These are phyloP conservation scores for Muscidifurax raptorellus DNA, from an alignment of 1,140 invertebrate genomes.

Conservation along the genomic window DNA sequence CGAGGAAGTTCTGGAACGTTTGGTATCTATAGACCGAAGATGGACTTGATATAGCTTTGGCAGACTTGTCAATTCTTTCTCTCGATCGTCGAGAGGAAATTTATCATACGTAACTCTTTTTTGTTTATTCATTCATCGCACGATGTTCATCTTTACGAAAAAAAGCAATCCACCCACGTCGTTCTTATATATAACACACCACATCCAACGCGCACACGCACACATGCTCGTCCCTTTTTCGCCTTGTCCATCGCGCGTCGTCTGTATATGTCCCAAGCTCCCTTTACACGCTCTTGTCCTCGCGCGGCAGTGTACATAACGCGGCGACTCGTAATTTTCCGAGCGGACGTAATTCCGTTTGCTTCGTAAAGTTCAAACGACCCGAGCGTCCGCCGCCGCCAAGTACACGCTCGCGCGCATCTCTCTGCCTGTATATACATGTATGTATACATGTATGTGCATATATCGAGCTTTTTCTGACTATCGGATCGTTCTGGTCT, in stretches of 20 bases:
- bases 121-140: too few relatives aligned
- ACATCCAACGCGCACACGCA: too few relatives aligned
- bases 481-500: background rate
- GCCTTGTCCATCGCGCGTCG: background rate
- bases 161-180: too few relatives aligned
- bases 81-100: background rate
- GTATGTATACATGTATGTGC: background rate
- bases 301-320: constrained; percentile 9
- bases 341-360: constrained; percentile 51
- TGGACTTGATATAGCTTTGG: background rate
- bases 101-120: too few relatives aligned
- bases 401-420: background rate
- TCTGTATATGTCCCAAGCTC: background rate
- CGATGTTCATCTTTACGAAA: too few relatives aligned
- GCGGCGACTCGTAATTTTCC: constrained; percentile 36
- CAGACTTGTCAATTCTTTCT: background rate
- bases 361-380: constrained; percentile 53
- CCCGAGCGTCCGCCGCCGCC: constrained; percentile 28
- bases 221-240: background rate
- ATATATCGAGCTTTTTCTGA: background rate
- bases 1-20: constrained; percentile 7
- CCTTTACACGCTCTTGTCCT: background rate
- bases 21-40: constrained; percentile 29
- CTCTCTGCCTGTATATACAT: background rate
- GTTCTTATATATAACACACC: too few relatives aligned